Base-by-base conservation (phyloP, 2,113 vertebrate genomes). In the Rhinichthys klamathensis region DNA sequence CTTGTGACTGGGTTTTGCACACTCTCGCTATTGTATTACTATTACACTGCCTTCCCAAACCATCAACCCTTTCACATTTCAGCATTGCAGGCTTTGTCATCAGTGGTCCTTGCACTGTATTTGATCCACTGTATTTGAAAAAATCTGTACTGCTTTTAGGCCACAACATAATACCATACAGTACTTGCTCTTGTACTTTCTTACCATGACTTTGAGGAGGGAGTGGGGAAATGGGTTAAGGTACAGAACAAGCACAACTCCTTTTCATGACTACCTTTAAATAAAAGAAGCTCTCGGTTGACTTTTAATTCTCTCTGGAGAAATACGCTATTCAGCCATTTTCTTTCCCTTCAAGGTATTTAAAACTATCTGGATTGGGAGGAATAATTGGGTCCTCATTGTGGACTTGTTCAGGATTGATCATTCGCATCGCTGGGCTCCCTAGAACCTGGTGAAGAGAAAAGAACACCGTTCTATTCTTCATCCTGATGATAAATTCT, bases 401-500 rank as follows among this genome's bases (percentile, higher is more conserved):
- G 88, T 89, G 87, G 88, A 88, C 87, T 84, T 85, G 85, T 91
- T 90, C 92, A 88, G 92, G 90, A 83, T 87, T 92, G 89, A 90
- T 91, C 86, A 89, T 90, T 89, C 89, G 87, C 89, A 91, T 86
- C 89, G 88, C 84, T 88, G 89, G 18, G 75, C 84, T 89, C 78
- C 87, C 87, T 75, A 87, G 91, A 89, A 90, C 81, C 83, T 80
- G 80, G 32, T 32, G 25, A 58, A 35, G 69, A 35, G 61, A 30
- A 84, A 73, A 85, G 88, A 72, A 89, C 13, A 56, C 18, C 79
- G 72, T 73, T 44, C 86, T 91, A 89, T 87, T 90, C 89, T 85
- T 85, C 84, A 90, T 90, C 90, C 94, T 86, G 85, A 84, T 90
- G 92, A 95, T 93, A 93, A 30, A 95, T 94, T 95, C 91, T 93